Percentiles rank a stretch among this genome's conserved stretches.
phyloP scores from a whole-genome alignment of 2,888 invertebrate species.

The Erynnis tages region DNA sequence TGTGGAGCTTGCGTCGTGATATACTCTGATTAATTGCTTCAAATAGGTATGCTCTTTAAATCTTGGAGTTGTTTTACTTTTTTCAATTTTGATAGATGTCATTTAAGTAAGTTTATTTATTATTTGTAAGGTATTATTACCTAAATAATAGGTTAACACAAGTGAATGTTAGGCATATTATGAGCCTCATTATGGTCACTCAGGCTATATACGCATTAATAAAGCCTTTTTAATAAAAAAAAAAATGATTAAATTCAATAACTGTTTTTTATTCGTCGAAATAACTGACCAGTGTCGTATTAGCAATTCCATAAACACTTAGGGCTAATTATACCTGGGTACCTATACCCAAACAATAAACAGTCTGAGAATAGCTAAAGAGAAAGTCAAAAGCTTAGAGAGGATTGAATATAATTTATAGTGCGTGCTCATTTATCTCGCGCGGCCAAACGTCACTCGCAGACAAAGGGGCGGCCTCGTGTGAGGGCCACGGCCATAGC shows the following conservation, averaged over 20 bases:
- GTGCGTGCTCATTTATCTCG: conserved; percentile 69
- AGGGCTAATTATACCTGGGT: conserved; percentile 17
- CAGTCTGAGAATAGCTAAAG: conserved; percentile 17
- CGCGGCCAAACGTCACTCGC: conserved; percentile 58
- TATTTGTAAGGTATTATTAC: no score
- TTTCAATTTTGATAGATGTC: background rate
- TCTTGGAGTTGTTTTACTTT: no score
- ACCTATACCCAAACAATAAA: conserved; percentile 17
- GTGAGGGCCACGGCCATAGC: conserved; percentile 47
- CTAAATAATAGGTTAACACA: no score
- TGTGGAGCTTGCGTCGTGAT: conserved; percentile 3
- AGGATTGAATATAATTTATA: conserved; percentile 59
- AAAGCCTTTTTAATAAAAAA: no score
- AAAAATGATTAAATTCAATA: no score
- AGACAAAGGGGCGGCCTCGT: conserved; percentile 67
- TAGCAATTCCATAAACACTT: background rate
- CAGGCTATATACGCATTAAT: no score
- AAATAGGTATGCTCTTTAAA: no score
- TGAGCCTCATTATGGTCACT: no score
- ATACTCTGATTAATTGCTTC: conserved; percentile 5
- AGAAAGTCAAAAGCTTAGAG: conserved; percentile 43
- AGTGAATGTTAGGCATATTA: no score
- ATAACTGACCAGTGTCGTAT: no score
- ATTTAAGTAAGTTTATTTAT: no score
- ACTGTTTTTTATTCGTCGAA: no score